These are phyloP conservation scores for Synergus japonicus DNA, from an alignment of 2,888 invertebrate genomes.

Conservation along the genomic window DNA sequence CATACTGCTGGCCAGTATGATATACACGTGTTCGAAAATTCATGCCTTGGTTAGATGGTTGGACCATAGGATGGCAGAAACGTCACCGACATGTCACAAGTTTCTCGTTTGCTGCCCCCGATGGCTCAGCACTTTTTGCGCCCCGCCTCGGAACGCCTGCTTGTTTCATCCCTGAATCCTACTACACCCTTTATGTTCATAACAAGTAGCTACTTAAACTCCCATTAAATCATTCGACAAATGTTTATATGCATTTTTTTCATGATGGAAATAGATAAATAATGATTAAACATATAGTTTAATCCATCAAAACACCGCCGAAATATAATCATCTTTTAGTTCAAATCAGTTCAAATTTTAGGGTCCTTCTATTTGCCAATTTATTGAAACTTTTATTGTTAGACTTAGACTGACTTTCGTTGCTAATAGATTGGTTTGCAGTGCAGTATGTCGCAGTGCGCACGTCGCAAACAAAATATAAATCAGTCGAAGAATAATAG, in stretches of 20 bases:
- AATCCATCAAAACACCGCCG: no score
- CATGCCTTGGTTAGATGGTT: slow-evolving; percentile 46
- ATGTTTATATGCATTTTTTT: no score
- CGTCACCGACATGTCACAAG: slow-evolving; percentile 56
- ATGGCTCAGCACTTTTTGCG: slow-evolving; percentile 74
- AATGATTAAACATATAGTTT: no score
- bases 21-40: slow-evolving; percentile 59
- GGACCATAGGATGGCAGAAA: slow-evolving; percentile 52
- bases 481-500: slow-evolving; percentile 75
- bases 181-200: slow-evolving; percentile 11
- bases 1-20: slow-evolving; percentile 52
- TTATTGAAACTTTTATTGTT: slow-evolving; percentile 11
- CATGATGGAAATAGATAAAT: neutral
- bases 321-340: neutral
- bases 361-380: neutral
- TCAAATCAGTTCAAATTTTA: neutral
- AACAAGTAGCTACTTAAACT: neutral
- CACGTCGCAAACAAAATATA: slow-evolving; percentile 74
- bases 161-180: slow-evolving; percentile 47
- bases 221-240: neutral
- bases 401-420: slow-evolving; percentile 38
- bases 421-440: slow-evolving; percentile 51
- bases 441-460: slow-evolving; percentile 50
- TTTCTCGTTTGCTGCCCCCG: slow-evolving; percentile 61
- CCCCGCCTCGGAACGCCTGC: slow-evolving; percentile 72